phyloP scores from a whole-genome alignment of 2,888 invertebrate genomes.

The Polydrusus tereticollis region DNA sequence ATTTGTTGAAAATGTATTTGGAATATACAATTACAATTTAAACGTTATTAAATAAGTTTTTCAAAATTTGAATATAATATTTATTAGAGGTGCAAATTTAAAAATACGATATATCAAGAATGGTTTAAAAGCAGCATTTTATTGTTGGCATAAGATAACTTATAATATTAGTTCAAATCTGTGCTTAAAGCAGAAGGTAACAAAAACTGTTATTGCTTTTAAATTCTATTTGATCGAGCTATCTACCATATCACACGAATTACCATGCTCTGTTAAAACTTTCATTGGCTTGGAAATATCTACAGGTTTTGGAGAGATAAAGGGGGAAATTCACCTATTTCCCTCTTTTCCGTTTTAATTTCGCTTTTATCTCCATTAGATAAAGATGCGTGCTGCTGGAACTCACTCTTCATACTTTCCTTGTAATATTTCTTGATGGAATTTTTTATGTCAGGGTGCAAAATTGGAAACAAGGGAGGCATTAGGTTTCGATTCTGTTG shows the following conservation, averaged over 20 bases:
- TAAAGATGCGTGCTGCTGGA: constrained; percentile 78
- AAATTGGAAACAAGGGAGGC: constrained; percentile 82
- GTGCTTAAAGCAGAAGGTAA: no score
- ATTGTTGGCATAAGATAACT: no score
- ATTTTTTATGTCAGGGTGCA: constrained; percentile 85
- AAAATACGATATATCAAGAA: no score
- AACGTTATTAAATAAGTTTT: no score
- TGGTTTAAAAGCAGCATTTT: no score
- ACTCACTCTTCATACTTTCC: constrained; percentile 89
- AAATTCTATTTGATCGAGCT: no score
- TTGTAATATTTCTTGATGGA: constrained; percentile 93
- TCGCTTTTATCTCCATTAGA: constrained; percentile 75
- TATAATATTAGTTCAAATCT: no score
- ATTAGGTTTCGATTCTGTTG: constrained; percentile 79
- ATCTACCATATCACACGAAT: constrained; percentile 72
- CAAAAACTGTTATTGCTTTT: no score
- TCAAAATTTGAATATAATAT: no score
- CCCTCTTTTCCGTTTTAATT: constrained; percentile 71
- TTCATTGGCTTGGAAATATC: constrained; percentile 85
- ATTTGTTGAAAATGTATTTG: no score
- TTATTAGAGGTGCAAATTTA: no score
- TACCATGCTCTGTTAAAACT: constrained; percentile 70
- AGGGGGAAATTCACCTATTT: constrained; percentile 82
- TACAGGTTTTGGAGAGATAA: constrained; percentile 87
- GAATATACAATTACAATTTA: no score